phyloP scores from a whole-genome alignment of 2,888 invertebrate genomes.

The Spicauda simplicius region DNA sequence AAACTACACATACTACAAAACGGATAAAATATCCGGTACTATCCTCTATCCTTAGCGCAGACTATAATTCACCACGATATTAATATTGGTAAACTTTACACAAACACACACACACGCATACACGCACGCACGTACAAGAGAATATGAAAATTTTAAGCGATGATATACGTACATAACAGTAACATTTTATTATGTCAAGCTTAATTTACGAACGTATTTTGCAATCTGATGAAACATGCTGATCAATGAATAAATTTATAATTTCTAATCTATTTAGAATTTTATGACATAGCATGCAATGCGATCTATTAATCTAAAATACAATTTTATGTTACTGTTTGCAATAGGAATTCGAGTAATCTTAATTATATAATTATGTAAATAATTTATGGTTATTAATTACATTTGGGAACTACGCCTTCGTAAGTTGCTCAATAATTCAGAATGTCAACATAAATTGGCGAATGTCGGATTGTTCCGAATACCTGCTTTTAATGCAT shows the following conservation, averaged over 20 bases:
- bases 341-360: background rate
- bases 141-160: too few species aligned
- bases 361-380: background rate
- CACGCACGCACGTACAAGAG: too few species aligned
- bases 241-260: background rate
- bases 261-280: background rate
- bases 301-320: constrained; percentile 1
- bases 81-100: too few species aligned
- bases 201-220: too few species aligned
- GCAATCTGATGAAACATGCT: too few species aligned
- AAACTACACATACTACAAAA: too few species aligned
- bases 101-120: too few species aligned
- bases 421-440: background rate
- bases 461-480: constrained; percentile 5
- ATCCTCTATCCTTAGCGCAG: too few species aligned
- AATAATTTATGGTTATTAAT: background rate
- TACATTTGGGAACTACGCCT: background rate
- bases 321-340: constrained; percentile 1
- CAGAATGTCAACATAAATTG: background rate
- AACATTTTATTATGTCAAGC: too few species aligned
- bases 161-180: too few species aligned
- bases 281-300: background rate
- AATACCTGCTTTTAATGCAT: constrained; percentile 13
- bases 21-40: too few species aligned
- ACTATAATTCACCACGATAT: too few species aligned